These are phyloP conservation scores for Zoanthus solanderi DNA, from an alignment of 92 coral and sea anemone species.

Conservation along the genomic window DNA sequence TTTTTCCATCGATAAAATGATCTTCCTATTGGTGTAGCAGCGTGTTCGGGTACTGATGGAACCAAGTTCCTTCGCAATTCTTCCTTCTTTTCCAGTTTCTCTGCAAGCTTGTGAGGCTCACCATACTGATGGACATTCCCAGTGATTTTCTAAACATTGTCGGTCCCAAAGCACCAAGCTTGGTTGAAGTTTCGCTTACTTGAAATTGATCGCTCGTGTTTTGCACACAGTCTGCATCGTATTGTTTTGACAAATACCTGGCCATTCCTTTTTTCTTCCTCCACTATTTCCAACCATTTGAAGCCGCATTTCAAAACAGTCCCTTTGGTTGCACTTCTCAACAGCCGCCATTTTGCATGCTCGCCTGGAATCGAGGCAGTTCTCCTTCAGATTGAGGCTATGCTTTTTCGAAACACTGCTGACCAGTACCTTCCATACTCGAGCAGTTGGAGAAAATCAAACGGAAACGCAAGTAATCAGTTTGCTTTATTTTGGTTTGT, in stretches of 20 bases:
- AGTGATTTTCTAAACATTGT: no score
- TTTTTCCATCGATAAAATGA: constrained; percentile 40
- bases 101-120: no score
- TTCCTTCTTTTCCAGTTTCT: constrained; percentile 30
- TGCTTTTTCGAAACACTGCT: constrained; percentile 16
- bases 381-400: neutral
- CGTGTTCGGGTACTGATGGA: constrained; percentile 56
- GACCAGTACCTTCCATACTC: neutral
- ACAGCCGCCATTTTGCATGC: neutral
- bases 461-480: no score
- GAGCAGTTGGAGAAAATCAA: neutral
- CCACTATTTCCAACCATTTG: constrained; percentile 60
- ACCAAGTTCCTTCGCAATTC: constrained; percentile 54
- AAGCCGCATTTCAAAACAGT: constrained; percentile 62
- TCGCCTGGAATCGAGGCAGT: constrained; percentile 12
- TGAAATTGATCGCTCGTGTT: no score
- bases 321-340: constrained; percentile 43
- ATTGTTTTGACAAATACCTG: no score
- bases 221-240: no score
- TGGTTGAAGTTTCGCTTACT: no score
- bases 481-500: no score
- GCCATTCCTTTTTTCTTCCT: neutral
- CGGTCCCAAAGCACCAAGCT: no score
- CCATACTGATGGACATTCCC: no score
- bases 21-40: constrained; percentile 71